phyloP scores from a whole-genome alignment of 2,888 invertebrate genomes.

The Harpagoxenus sublaevis region DNA sequence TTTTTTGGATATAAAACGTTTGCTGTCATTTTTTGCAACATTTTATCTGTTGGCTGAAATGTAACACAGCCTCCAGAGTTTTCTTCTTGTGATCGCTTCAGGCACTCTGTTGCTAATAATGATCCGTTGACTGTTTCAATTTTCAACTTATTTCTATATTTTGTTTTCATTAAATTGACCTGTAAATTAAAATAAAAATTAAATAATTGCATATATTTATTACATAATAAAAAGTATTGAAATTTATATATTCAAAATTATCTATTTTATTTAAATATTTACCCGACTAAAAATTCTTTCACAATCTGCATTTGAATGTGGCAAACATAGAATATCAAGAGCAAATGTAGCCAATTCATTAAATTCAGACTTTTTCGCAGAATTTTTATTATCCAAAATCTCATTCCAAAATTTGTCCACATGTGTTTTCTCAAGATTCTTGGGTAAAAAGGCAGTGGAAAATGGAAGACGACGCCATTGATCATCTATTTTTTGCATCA shows the following conservation, averaged over 20 bases:
- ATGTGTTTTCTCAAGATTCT: neutral
- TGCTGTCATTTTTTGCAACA: neutral
- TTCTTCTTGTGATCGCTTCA: neutral
- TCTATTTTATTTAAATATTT: neutral
- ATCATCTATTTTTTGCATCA: neutral
- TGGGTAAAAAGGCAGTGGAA: neutral
- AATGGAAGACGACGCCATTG: neutral
- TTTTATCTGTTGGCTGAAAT: neutral
- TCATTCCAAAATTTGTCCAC: neutral
- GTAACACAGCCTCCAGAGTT: neutral
- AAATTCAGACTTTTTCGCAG: neutral
- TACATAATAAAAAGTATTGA: neutral
- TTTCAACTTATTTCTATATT: neutral
- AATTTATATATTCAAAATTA: neutral
- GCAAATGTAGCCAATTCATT: conserved; percentile 40
- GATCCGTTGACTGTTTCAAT: neutral
- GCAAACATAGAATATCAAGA: neutral
- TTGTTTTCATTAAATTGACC: neutral
- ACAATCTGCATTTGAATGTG: conserved; percentile 11
- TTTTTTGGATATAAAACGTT: neutral
- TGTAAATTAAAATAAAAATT: neutral
- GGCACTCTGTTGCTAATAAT: neutral
- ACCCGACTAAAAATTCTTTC: conserved; percentile 4
- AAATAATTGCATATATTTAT: neutral
- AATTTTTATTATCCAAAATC: neutral